Percentiles rank a stretch among this genome's conserved stretches.
Evolutionary conservation across 2,888 invertebrate genomes (phyloP).

Genomic region (Carabus problematicus): DNA sequence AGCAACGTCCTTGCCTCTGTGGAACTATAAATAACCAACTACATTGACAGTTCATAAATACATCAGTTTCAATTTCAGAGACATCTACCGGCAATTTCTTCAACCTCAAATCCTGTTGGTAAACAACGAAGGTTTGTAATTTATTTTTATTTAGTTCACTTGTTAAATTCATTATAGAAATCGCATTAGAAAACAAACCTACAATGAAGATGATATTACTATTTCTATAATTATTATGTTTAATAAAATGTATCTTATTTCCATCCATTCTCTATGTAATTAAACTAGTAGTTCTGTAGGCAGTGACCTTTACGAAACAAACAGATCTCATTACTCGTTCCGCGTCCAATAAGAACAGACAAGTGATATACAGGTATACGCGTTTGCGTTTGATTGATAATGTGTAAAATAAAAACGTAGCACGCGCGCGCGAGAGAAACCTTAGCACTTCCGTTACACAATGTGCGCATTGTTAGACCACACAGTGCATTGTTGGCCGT

Average conservation of each 20-base stretch:
- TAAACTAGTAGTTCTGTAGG: no score
- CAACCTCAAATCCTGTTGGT: no score
- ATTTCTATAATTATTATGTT: slow-evolving; percentile 48
- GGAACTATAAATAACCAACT: no score
- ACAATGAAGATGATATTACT: slow-evolving; percentile 49
- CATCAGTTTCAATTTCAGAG: no score
- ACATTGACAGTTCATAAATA: no score
- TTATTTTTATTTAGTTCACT: slow-evolving; percentile 49
- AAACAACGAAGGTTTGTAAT: slow-evolving; percentile 43
- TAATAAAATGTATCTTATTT: slow-evolving; percentile 48
- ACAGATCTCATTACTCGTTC: no score
- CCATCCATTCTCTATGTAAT: no score
- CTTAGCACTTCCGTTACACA: slow-evolving; percentile 11
- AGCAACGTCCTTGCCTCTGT: no score
- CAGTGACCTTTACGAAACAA: no score
- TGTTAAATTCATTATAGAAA: slow-evolving; percentile 49
- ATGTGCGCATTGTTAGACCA: slow-evolving; percentile 1
- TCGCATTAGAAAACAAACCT: slow-evolving; percentile 49
- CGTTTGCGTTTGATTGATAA: not conserved
- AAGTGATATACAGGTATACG: slow-evolving; percentile 14
- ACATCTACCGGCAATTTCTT: no score
- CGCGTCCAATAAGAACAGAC: not conserved
- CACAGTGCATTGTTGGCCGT: no score
- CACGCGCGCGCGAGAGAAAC: slow-evolving; percentile 4
- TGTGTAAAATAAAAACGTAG: slow-evolving; percentile 1